Percentiles rank a stretch among this genome's conserved stretches.
phyloP scores from a whole-genome alignment of 2,797 vertebrate genomes.

The Psittacula echo region DNA sequence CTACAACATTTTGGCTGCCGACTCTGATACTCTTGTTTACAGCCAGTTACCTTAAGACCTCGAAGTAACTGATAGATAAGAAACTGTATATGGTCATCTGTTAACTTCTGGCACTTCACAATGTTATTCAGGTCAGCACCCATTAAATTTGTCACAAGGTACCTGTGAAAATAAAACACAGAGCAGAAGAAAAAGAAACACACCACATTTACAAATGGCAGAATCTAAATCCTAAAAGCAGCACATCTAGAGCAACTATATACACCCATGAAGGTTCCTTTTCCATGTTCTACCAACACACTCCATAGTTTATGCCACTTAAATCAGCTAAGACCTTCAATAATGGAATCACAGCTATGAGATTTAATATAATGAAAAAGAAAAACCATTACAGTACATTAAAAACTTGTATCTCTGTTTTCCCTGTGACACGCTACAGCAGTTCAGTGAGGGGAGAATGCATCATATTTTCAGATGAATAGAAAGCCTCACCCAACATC shows the following conservation, averaged over 20 bases:
- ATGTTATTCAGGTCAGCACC: slow-evolving; percentile 98
- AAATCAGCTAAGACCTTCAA: neutral
- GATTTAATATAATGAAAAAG: neutral
- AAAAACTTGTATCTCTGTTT: neutral
- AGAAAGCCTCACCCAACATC: neutral
- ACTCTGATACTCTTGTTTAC: neutral
- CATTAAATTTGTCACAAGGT: slow-evolving; percentile 98
- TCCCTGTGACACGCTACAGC: neutral
- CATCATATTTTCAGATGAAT: neutral
- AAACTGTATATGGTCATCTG: slow-evolving; percentile 97
- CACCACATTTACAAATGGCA: neutral
- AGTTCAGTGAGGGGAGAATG: neutral
- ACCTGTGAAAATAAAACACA: slow-evolving; percentile 79
- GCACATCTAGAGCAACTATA: neutral
- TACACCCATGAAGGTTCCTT: neutral
- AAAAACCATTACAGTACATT: neutral
- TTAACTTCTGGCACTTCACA: slow-evolving; percentile 96
- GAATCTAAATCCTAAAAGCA: neutral
- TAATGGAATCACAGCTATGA: neutral
- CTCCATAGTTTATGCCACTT: neutral
- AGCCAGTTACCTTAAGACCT: slow-evolving; percentile 88
- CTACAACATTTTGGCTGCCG: neutral
- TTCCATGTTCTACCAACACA: neutral
- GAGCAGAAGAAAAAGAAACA: neutral
- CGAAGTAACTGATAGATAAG: slow-evolving; percentile 96